Conservation (phyloP, 1,140 invertebrate genomes). For the Gryllus bimaculatus region DNA sequence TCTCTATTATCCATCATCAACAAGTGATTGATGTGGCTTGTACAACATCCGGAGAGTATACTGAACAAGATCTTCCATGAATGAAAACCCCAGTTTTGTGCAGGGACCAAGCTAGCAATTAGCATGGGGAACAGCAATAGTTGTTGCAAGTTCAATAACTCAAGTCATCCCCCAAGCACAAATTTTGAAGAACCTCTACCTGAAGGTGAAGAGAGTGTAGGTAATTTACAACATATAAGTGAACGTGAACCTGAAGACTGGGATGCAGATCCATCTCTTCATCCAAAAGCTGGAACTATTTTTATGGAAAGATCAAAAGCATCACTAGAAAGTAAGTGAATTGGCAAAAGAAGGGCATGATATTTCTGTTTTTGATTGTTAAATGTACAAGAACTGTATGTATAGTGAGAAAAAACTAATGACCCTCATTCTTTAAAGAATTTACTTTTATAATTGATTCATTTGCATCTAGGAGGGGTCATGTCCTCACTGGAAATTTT, state of each 20-base stretch:
- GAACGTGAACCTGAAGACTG: constrained; percentile 93
- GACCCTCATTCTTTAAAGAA: background rate
- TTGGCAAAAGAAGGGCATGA: no score
- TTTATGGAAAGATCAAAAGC: constrained; percentile 92
- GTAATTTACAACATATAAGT: constrained; percentile 94
- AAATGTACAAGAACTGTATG: no score
- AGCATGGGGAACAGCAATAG: constrained; percentile 67
- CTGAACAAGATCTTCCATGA: background rate
- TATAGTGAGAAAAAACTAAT: no score
- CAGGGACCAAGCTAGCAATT: constrained; percentile 18
- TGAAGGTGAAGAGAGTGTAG: constrained; percentile 67
- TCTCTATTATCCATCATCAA: background rate
- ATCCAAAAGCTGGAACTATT: constrained; percentile 88
- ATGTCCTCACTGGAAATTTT: no score
- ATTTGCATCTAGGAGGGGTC: no score
- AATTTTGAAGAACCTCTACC: constrained; percentile 58
- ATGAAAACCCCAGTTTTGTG: background rate
- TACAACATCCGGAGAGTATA: background rate
- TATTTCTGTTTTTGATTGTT: no score
- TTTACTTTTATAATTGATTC: no score
- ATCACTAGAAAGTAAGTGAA: constrained; percentile 69
- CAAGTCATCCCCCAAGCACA: constrained; percentile 48
- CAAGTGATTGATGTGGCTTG: background rate
- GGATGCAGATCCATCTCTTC: constrained; percentile 89
- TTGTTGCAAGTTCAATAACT: constrained; percentile 54